Conservation (phyloP, 2,797 vertebrate genomes). For the Poeciliopsis turneri region DNA sequence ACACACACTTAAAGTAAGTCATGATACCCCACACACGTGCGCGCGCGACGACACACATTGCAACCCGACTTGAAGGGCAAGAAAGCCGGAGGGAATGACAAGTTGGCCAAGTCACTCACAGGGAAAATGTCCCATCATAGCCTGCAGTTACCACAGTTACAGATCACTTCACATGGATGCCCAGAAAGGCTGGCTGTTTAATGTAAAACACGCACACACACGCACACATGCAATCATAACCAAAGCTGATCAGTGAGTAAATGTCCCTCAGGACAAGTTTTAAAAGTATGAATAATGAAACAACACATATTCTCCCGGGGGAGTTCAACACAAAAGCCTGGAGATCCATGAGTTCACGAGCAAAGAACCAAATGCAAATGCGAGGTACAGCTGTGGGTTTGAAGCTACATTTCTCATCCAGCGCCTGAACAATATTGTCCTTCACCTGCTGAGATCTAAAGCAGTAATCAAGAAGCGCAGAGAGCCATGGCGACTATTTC, state of each 20-base stretch:
- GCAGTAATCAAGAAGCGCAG: constrained; percentile 62
- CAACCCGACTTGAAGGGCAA: constrained; percentile 42
- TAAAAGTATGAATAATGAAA: constrained; percentile 46
- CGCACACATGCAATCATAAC: constrained; percentile 26
- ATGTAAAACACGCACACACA: constrained; percentile 19
- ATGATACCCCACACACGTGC: neutral
- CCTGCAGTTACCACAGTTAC: constrained; percentile 54
- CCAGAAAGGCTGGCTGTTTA: constrained; percentile 48
- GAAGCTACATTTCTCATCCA: constrained; percentile 33
- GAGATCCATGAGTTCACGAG: constrained; percentile 36
- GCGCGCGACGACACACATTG: constrained; percentile 13
- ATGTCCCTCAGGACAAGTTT: constrained; percentile 36
- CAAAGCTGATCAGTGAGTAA: constrained; percentile 41
- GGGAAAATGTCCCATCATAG: constrained; percentile 68
- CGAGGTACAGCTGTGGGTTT: constrained; percentile 29
- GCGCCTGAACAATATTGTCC: constrained; percentile 55
- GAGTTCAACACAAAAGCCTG: constrained; percentile 23
- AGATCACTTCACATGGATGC: constrained; percentile 56
- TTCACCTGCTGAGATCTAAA: constrained; percentile 72
- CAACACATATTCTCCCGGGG: constrained; percentile 27
- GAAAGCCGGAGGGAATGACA: constrained; percentile 40
- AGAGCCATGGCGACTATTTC: constrained; percentile 52
- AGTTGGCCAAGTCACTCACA: constrained; percentile 49
- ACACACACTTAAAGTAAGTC: constrained; percentile 20
- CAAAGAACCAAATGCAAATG: constrained; percentile 63